Percentiles rank a stretch among this genome's conserved stretches.
These are phyloP conservation scores for Isaurus tuberculatus DNA, from an alignment of 92 coral and sea anemone genomes.

Conservation along the genomic window DNA sequence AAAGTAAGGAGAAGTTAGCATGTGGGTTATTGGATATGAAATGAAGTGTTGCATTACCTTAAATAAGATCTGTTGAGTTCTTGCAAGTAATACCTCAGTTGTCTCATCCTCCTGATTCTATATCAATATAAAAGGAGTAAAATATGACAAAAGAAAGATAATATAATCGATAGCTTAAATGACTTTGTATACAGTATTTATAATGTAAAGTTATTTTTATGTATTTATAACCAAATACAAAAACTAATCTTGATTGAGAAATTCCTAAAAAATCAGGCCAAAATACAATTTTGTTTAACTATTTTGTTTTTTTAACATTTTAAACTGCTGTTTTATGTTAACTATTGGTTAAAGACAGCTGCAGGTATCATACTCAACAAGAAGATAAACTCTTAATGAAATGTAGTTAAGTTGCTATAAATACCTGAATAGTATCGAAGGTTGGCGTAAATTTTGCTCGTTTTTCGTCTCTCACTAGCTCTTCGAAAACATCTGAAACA, in stretches of 20 bases:
- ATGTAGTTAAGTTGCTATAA: neutral
- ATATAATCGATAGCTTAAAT: too few relatives aligned
- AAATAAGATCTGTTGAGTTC: constrained; percentile 86
- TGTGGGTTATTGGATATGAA: too few relatives aligned
- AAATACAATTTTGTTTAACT: too few relatives aligned
- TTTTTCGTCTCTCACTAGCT: constrained; percentile 87
- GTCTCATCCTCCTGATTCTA: constrained; percentile 97
- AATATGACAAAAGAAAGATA: neutral
- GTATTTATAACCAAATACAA: too few relatives aligned
- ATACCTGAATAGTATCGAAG: constrained; percentile 94
- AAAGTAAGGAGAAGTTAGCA: too few relatives aligned
- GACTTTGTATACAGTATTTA: neutral
- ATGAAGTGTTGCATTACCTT: constrained; percentile 34
- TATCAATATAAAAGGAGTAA: neutral
- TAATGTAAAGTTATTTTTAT: neutral
- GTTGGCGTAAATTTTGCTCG: constrained; percentile 87
- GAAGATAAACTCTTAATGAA: neutral
- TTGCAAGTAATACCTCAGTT: constrained; percentile 92
- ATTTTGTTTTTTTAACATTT: too few relatives aligned
- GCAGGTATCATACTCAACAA: too few relatives aligned
- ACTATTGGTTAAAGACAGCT: too few relatives aligned
- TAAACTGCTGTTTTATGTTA: too few relatives aligned
- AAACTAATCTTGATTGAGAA: too few relatives aligned
- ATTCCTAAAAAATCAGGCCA: too few relatives aligned
- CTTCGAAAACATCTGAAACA: constrained; percentile 78